A percentile compares a stretch with the other conserved stretches of the same genome.
These are phyloP conservation scores for Lasioglossum morio DNA, from an alignment of 2,888 invertebrate species.

Conservation along the genomic window DNA sequence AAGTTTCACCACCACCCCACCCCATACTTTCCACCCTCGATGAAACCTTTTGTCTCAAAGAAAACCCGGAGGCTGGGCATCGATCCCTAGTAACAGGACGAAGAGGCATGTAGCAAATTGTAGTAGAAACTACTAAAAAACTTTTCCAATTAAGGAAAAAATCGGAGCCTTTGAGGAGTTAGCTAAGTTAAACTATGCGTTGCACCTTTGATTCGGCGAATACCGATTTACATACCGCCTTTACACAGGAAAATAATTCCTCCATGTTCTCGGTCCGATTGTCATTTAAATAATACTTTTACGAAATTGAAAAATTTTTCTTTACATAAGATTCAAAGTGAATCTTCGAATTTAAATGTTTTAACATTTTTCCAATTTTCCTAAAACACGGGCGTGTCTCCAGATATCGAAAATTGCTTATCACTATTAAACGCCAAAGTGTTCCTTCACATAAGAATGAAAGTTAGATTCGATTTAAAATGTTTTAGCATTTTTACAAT, in stretches of 20 bases:
- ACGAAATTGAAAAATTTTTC: background rate
- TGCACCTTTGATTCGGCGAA: constrained; percentile 2
- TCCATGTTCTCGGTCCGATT: background rate
- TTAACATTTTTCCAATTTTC: too few species aligned
- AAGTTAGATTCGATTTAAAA: too few species aligned
- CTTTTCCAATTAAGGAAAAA: constrained; percentile 29
- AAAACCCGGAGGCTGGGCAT: background rate
- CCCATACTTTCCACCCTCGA: background rate
- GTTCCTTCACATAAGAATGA: too few species aligned
- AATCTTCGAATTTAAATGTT: background rate
- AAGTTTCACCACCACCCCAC: background rate
- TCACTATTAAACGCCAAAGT: too few species aligned
- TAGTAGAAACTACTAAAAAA: constrained; percentile 5
- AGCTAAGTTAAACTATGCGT: background rate
- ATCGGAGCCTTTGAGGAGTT: constrained; percentile 17
- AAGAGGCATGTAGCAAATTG: constrained; percentile 10
- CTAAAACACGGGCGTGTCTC: too few species aligned
- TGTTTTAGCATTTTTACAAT: too few species aligned
- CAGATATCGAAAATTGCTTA: too few species aligned
- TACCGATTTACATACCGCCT: background rate
- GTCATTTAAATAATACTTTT: background rate
- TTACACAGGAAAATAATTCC: background rate
- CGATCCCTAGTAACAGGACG: constrained; percentile 3
- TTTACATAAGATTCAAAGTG: background rate
- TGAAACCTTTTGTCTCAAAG: constrained; percentile 7